Conservation (phyloP, 2,888 invertebrate genomes). For the Tenthredo amoena region DNA sequence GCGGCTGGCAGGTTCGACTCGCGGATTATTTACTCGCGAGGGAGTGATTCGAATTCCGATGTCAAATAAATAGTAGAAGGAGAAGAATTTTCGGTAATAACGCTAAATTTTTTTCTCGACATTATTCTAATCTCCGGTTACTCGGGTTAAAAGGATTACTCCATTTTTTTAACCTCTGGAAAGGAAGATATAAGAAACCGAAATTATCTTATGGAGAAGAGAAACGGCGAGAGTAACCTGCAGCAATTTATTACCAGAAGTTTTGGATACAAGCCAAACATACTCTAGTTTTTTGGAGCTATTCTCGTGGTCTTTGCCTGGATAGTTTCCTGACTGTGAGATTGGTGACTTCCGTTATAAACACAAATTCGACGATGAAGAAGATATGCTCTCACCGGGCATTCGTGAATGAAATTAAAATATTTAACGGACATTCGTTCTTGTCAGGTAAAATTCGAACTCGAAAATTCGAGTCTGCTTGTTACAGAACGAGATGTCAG, state of each 20-base stretch:
- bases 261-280: conserved; percentile 28
- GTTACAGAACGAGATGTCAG: background rate
- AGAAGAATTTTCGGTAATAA: background rate
- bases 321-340: background rate
- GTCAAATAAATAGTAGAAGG: background rate
- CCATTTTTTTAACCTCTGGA: background rate
- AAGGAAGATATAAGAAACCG: background rate
- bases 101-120: background rate
- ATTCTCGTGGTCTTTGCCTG: background rate
- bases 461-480: background rate
- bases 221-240: background rate
- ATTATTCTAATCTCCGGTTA: background rate
- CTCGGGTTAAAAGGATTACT: background rate
- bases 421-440: background rate
- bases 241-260: conserved; percentile 17
- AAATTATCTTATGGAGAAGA: background rate
- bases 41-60: background rate
- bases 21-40: background rate
- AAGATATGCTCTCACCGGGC: background rate
- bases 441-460: background rate
- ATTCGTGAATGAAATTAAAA: background rate
- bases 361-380: background rate
- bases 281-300: background rate
- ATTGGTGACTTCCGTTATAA: conserved; percentile 11
- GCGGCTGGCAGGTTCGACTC: background rate